Conservation (phyloP, 2,113 vertebrate species). For the Poeciliopsis turrubarensis region DNA sequence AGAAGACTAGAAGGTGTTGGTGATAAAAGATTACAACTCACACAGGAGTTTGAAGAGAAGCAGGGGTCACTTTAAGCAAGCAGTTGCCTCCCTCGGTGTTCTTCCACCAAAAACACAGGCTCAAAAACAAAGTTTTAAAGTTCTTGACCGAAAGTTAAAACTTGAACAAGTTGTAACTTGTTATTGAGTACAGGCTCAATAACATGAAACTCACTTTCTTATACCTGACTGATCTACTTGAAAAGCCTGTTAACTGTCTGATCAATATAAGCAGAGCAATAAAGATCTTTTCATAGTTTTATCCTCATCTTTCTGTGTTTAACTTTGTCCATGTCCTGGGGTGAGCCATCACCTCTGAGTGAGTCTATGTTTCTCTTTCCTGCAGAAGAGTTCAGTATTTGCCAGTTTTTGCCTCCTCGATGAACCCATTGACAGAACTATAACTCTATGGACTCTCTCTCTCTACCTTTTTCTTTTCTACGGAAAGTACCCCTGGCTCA, state of each 20-base stretch:
- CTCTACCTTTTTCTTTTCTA: too few species aligned
- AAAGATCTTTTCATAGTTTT: not conserved
- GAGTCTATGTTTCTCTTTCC: too few species aligned
- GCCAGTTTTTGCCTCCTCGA: too few species aligned
- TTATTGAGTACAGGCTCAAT: not conserved
- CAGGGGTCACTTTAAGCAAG: not conserved
- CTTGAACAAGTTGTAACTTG: not conserved
- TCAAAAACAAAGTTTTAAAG: not conserved
- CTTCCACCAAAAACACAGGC: not conserved
- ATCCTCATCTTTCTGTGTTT: too few species aligned
- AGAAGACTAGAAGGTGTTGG: not conserved
- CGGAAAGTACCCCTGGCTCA: too few species aligned
- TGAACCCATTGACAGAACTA: too few species aligned
- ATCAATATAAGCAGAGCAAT: not conserved
- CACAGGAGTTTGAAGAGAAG: not conserved
- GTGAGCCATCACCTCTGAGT: too few species aligned
- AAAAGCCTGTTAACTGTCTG: not conserved
- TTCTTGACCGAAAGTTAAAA: not conserved
- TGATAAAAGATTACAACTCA: constrained; percentile 7
- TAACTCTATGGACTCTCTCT: too few species aligned
- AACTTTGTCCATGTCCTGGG: too few species aligned
- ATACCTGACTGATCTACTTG: not conserved
- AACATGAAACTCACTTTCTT: not conserved
- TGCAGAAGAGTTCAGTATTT: too few species aligned
- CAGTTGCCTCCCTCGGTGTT: not conserved